Base-by-base conservation (phyloP, 1,140 invertebrate species). In the Eufriesea mexicana region DNA sequence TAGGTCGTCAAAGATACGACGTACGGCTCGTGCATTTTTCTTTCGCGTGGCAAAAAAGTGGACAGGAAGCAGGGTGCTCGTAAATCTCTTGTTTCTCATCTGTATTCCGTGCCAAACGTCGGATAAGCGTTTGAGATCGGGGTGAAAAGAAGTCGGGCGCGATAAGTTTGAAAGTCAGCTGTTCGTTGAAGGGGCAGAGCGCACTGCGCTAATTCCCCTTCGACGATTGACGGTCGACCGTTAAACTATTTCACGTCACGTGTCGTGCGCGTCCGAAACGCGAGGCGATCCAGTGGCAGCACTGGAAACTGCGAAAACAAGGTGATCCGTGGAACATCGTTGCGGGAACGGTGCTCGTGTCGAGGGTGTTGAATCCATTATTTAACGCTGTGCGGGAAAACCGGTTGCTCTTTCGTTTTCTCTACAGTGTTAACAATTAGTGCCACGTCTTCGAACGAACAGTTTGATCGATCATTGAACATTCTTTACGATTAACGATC, bases 401-500 rank as follows among this genome's bases (percentile, higher is more conserved):
- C 49, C 25, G 49, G 49, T 68, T 28, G 28, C n/a, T 78, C 49
- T 18, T 28, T 51, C 20, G 25, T 78, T 57, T 18, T 6, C 54
- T 25, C 7, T 23, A 5, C 20, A 0, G 77, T 23, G 55, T 42
- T 72, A n/a, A 72, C 25, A 66, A 81, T 81, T 66, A 75, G 72
- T 75, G 79, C 72, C 49, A 81, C 79, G 79, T 81, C n/a, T 47
- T 54, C n/a, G 47, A 55, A 23, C 42, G 51, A 35, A 35, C 51
- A 16, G 71, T 81, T 81, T 72, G 79, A 75, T 35, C 72, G 79
- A 51, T 81, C 79, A 8, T 47, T 81, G 61, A 75, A 66, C 49
- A 81, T 81, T 20, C 71, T 81, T 5, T 81, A 81, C 61, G 79
- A 75, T 23, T 81, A 81, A 81, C 47, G 61, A 66, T 70, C 42